A percentile compares a stretch with the other conserved stretches of the same genome.
Evolutionary conservation across 2,888 invertebrate species (phyloP).

Genomic region (Cryptocephalus primarius): DNA sequence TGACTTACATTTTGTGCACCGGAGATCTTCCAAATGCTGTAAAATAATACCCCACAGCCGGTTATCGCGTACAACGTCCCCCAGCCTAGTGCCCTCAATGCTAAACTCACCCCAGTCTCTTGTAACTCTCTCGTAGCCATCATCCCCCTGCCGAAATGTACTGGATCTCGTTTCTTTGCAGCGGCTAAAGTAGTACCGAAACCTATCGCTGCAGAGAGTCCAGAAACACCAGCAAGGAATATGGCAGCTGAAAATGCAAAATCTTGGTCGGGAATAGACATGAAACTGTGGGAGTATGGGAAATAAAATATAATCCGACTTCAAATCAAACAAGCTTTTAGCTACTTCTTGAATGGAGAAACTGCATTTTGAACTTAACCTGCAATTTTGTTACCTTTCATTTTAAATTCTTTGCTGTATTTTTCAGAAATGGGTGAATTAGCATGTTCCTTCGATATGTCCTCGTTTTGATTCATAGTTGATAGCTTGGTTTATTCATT

Average conservation of each 20-base stretch:
- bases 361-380: too few relatives aligned
- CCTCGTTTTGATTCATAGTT: background rate
- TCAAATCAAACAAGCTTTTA: too few relatives aligned
- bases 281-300: too few relatives aligned
- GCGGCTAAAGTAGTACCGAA: conserved; percentile 69
- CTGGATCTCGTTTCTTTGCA: conserved; percentile 70
- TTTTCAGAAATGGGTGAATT: background rate
- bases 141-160: conserved; percentile 65
- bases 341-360: too few relatives aligned
- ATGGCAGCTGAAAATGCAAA: conserved; percentile 47
- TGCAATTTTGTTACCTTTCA: conserved; percentile 10
- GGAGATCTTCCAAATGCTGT: conserved; percentile 77
- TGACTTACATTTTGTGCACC: conserved; percentile 70
- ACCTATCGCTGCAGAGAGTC: conserved; percentile 68
- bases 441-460: background rate
- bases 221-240: conserved; percentile 62
- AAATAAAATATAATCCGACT: too few relatives aligned
- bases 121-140: conserved; percentile 47
- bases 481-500: conserved; percentile 1
- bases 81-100: conserved; percentile 76
- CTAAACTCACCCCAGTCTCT: conserved; percentile 68
- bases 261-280: too few relatives aligned
- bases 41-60: conserved; percentile 72
- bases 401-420: conserved; percentile 10
- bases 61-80: conserved; percentile 79